Evolutionary conservation across 1,140 invertebrate genomes (phyloP).

Genomic region (Contarinia nasturtii): DNA sequence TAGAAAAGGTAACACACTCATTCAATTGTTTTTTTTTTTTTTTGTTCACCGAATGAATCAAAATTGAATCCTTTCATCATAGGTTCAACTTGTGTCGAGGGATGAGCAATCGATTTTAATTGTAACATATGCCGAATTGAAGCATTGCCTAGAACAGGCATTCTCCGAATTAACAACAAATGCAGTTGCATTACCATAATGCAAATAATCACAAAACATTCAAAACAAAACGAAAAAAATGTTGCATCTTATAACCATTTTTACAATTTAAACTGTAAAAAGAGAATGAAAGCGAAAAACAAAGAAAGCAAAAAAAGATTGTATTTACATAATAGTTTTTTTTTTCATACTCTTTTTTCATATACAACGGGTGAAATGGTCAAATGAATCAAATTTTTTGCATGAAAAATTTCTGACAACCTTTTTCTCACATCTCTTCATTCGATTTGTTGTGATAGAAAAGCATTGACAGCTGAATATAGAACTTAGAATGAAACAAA

Average conservation of each 20-base stretch:
- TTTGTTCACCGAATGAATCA: neutral
- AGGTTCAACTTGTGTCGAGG: conserved; percentile 88
- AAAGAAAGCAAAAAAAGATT: neutral
- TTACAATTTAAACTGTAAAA: neutral
- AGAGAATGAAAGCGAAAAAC: neutral
- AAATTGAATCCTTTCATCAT: conserved; percentile 8
- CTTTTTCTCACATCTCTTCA: no score
- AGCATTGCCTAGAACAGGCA: conserved; percentile 82
- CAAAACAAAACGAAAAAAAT: neutral
- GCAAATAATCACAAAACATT: neutral
- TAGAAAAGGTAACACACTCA: conserved; percentile 48
- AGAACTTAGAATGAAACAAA: no score
- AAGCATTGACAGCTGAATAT: no score
- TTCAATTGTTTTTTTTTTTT: neutral
- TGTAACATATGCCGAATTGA: conserved; percentile 84
- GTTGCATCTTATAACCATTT: neutral
- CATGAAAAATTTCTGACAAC: no score
- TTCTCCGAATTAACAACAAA: conserved; percentile 64
- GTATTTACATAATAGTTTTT: neutral
- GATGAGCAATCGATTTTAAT: conserved; percentile 92
- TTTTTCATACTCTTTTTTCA: no score
- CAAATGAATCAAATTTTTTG: no score
- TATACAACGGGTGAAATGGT: no score
- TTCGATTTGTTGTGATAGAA: no score
- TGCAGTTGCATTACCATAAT: conserved; percentile 13